These are phyloP conservation scores for Nothura maculosa DNA, from an alignment of 2,797 vertebrate species.

Conservation along the genomic window DNA sequence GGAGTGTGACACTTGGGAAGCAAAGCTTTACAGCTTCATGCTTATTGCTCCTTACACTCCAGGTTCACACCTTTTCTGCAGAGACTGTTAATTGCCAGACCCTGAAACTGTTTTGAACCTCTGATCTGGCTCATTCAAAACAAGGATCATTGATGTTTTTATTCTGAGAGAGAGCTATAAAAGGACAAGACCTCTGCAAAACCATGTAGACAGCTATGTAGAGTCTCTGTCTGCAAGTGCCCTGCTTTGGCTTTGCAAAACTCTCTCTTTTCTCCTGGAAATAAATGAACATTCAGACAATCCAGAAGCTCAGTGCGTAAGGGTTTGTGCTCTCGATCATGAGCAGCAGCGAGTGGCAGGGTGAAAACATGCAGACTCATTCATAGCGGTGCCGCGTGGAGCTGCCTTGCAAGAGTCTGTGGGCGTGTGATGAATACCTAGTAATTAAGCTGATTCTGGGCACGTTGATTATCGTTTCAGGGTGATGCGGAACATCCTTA, in stretches of 20 bases:
- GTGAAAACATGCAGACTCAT: conserved; percentile 31
- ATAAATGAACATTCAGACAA: not conserved
- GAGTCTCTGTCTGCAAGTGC: not conserved
- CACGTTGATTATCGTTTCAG: conserved; percentile 42
- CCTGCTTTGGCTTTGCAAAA: not conserved
- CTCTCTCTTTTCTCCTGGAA: not conserved
- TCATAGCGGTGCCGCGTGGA: not conserved
- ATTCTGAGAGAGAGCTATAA: not conserved
- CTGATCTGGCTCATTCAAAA: not conserved
- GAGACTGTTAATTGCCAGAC: not conserved
- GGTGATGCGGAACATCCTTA: conserved; percentile 28
- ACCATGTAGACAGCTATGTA: not conserved
- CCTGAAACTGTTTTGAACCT: not conserved
- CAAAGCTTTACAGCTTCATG: not conserved
- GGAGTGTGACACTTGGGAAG: not conserved
- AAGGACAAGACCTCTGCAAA: not conserved
- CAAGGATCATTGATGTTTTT: rapidly evolving
- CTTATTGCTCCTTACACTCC: not conserved
- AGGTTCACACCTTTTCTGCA: not conserved
- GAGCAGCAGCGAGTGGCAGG: not conserved
- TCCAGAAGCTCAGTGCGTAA: not conserved
- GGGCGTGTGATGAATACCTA: conserved; percentile 49
- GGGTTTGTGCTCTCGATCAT: not conserved
- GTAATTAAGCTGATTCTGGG: conserved; percentile 59
- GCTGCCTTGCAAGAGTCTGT: conserved; percentile 18